Evolutionary conservation across 2,113 vertebrate genomes (phyloP), one percentile per base, ranked within the genome.

Genomic region (Colaptes auratus): DNA sequence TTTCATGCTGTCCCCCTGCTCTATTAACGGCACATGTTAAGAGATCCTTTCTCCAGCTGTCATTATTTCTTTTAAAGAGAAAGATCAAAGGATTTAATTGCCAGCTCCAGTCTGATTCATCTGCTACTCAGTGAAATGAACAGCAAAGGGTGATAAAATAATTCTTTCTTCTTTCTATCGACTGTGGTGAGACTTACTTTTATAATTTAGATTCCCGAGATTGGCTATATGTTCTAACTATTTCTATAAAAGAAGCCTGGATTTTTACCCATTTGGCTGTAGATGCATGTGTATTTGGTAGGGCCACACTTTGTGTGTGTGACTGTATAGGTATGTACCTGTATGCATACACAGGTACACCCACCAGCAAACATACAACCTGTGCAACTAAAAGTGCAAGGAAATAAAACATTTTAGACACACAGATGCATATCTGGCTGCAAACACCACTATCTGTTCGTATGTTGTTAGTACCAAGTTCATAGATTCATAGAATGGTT

Each of bases 321-420:
- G 33, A 10, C n/a, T 7, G 8, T 35, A 50, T 19, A 53, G 2
- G 8, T n/a, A 72, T 18, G 73, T 0, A 27, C 8, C 13, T 50
- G 0, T 25, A 27, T 19, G 12, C 33, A 48, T 15, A 24, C 42
- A 21, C 30, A 64, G 0, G 0, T 7, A 28, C 8, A 23, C 39
- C 28, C 6, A 8, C 42, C 61, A 92, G 25, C 7, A 46, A 5
- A 8, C 18, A 39, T 19, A 31, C 2, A 42, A 36, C 82, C 74
- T 50, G 73, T 31, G 21, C 70, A 82, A 74, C 4, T 74, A 28
- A 33, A 93, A 88, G 21, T 66, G 27, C 39, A 80, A 65, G 15
- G n/a, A 84, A 81, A 89, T 28, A 70, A 89, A 73, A 7, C 28
- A 25, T 36, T 59, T 91, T 27, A 63, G 59, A 59, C 13, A 63